phyloP scores from a whole-genome alignment of 2,113 vertebrate genomes.

The Heteronetta atricapilla region DNA sequence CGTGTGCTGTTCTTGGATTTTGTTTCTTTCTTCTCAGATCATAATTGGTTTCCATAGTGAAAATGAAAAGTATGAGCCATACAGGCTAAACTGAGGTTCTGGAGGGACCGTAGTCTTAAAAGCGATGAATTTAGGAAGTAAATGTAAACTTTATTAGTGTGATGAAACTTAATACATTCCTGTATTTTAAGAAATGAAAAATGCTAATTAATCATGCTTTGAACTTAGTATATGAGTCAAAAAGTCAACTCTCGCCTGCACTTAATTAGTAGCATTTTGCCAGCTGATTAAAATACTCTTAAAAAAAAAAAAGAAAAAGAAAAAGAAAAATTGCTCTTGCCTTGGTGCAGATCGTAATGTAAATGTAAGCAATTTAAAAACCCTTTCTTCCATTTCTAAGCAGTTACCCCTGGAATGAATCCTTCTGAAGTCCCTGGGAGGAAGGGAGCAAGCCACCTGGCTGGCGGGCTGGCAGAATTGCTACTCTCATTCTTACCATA shows the following conservation, averaged over 20 bases:
- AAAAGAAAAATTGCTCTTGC: neutral
- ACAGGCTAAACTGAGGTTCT: neutral
- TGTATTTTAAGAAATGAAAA: neutral
- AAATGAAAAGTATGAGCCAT: neutral
- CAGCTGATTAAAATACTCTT: neutral
- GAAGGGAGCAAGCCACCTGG: neutral
- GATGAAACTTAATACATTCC: neutral
- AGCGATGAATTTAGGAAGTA: neutral
- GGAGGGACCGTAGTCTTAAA: neutral
- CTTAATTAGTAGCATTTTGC: neutral
- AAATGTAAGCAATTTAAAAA: neutral
- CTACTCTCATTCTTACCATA: neutral
- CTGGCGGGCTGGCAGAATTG: neutral
- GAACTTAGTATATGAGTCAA: neutral
- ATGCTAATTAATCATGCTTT: constrained; percentile 6
- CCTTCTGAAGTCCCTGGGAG: neutral
- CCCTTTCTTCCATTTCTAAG: neutral
- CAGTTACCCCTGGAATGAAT: neutral
- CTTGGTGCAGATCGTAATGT: neutral
- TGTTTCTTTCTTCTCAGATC: neutral
- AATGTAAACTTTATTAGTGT: neutral
- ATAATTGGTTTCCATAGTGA: neutral
- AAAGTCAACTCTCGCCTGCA: neutral
- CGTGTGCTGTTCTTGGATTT: neutral
- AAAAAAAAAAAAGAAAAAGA: neutral